These are phyloP conservation scores for Xyrichtys novacula DNA, from an alignment of 2,797 vertebrate genomes.

Conservation along the genomic window DNA sequence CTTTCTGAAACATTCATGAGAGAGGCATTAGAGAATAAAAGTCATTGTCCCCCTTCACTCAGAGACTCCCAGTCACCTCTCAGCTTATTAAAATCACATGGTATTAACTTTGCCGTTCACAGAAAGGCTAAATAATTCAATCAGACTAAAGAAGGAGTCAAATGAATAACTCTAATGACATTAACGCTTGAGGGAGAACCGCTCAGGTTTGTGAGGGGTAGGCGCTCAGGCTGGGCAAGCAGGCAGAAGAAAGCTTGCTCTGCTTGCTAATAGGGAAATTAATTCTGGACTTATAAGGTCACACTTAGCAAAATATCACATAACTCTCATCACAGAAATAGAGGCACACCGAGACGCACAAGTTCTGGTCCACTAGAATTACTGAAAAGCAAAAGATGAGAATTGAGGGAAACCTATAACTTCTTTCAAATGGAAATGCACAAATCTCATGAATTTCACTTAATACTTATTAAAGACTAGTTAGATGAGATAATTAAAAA, in stretches of 20 bases:
- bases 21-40: constrained; percentile 69
- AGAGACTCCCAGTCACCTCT: constrained; percentile 76
- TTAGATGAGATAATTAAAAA: constrained; percentile 2
- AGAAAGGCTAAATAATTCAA: constrained; percentile 85
- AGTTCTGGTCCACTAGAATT: constrained; percentile 25
- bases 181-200: constrained; percentile 78
- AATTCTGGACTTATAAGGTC: constrained; percentile 66
- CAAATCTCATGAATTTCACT: neutral
- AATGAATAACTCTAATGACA: constrained; percentile 86
- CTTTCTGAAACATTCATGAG: constrained; percentile 78
- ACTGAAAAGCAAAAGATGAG: constrained; percentile 23
- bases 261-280: constrained; percentile 71
- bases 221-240: constrained; percentile 54
- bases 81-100: constrained; percentile 87
- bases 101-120: constrained; percentile 83
- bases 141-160: constrained; percentile 82
- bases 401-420: constrained; percentile 29
- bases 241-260: constrained; percentile 56
- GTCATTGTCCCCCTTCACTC: constrained; percentile 69
- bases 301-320: constrained; percentile 61
- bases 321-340: constrained; percentile 40
- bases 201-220: constrained; percentile 62
- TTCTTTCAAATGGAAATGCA: constrained; percentile 19
- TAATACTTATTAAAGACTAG: neutral
- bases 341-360: constrained; percentile 26